phyloP scores from a whole-genome alignment of 2,113 vertebrate genomes.

The Apistogramma diplotaenia region DNA sequence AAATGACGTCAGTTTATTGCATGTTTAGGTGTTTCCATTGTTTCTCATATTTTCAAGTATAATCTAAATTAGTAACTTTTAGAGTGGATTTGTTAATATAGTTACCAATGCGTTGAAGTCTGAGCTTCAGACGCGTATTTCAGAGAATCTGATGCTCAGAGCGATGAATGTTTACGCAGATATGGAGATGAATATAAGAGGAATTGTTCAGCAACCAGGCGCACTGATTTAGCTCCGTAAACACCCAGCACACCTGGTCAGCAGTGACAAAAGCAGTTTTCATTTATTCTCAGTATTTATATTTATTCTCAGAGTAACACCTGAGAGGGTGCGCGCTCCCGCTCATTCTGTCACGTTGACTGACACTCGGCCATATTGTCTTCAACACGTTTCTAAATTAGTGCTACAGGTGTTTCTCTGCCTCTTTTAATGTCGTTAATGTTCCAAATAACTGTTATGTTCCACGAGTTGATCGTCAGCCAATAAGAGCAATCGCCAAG shows the following conservation, averaged over 20 bases:
- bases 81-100: not conserved
- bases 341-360: not conserved
- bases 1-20: not conserved
- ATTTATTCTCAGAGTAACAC: not conserved
- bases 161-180: not conserved
- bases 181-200: not conserved
- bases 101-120: not conserved
- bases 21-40: not conserved
- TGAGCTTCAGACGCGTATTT: not conserved
- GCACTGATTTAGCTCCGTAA: not conserved
- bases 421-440: conserved; percentile 8
- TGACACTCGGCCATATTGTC: not conserved
- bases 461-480: not conserved
- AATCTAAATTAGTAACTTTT: not conserved
- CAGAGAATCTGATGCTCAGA: not conserved
- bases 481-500: conserved; percentile 10
- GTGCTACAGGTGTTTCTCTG: not conserved
- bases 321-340: not conserved
- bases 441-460: not conserved
- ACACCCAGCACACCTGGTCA: not conserved
- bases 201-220: not conserved
- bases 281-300: not conserved
- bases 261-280: not conserved
- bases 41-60: not conserved
- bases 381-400: not conserved